Percentiles rank a stretch among this genome's conserved stretches.
Conservation (phyloP, 2,797 vertebrate genomes). For the Onychomys torridus region DNA sequence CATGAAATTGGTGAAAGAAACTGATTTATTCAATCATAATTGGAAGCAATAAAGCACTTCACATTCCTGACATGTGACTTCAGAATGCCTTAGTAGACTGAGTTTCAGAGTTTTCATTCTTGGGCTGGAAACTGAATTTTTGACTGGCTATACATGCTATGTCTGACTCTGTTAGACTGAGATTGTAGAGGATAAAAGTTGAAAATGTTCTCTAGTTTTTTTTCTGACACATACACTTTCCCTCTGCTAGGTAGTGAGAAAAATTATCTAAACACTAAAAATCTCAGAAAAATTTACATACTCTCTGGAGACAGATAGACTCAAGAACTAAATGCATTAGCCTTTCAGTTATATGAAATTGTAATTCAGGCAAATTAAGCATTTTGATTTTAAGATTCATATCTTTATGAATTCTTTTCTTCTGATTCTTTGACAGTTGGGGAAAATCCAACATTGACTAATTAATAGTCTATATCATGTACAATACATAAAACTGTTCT, state of each 20-base stretch:
- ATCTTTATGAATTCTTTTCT: neutral
- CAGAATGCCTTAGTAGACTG: neutral
- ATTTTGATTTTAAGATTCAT: constrained; percentile 16
- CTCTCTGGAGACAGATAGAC: neutral
- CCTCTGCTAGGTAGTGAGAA: neutral
- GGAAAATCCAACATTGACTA: neutral
- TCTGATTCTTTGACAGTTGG: neutral
- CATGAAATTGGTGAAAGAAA: neutral
- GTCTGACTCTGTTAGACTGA: neutral
- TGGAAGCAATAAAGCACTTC: constrained; percentile 15
- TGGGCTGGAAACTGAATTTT: neutral
- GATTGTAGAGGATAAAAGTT: neutral
- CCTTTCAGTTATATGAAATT: neutral
- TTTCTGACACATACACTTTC: neutral
- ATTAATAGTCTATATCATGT: neutral
- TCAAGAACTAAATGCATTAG: neutral
- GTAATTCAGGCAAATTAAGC: neutral
- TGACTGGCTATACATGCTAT: neutral
- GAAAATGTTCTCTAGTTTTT: neutral
- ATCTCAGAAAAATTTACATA: neutral
- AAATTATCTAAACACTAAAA: neutral
- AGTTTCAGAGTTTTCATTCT: neutral
- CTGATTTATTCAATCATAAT: constrained; percentile 43
- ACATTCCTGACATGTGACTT: constrained; percentile 1
- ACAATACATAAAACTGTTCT: neutral